Conservation (phyloP, 64 coral and sea anemone species). For the Pocillopora verrucosa region DNA sequence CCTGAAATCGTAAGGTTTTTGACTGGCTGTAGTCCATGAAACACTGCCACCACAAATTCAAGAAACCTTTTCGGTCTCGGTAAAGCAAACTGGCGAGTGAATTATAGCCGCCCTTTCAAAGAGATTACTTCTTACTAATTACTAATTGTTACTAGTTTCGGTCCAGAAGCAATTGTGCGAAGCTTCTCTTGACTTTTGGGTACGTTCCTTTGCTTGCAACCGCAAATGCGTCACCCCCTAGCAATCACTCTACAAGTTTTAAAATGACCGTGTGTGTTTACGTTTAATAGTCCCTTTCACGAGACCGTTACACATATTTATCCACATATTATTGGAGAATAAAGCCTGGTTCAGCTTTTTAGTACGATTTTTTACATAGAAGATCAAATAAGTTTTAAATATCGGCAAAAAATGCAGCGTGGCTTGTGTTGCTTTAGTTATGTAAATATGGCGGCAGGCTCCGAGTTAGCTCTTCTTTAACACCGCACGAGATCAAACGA, state of each 20-base stretch:
- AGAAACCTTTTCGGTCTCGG: not conserved
- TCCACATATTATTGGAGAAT: slow-evolving; percentile 6
- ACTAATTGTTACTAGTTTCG: too few relatives aligned
- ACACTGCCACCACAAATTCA: not conserved
- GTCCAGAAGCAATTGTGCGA: too few relatives aligned
- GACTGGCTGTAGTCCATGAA: not conserved
- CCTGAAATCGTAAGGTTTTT: not conserved
- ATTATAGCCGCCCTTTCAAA: too few relatives aligned
- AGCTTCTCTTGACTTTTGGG: not conserved
- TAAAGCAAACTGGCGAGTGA: too few relatives aligned
- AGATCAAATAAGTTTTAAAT: not conserved
- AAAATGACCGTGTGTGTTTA: slow-evolving; percentile 10
- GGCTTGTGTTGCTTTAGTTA: not conserved
- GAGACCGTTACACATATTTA: not conserved
- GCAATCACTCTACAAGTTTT: not conserved
- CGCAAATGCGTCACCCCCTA: not conserved
- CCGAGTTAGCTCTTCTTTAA: not conserved
- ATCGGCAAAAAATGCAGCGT: slow-evolving; percentile 7
- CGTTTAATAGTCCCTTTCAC: not conserved
- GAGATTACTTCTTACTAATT: too few relatives aligned
- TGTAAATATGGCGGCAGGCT: slow-evolving; percentile 39
- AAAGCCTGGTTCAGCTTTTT: slow-evolving; percentile 12
- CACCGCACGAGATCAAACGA: not conserved
- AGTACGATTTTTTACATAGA: not conserved
- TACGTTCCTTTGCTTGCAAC: not conserved